Evolutionary conservation across 2,888 invertebrate genomes (phyloP).

Genomic region (Microchrysa polita): DNA sequence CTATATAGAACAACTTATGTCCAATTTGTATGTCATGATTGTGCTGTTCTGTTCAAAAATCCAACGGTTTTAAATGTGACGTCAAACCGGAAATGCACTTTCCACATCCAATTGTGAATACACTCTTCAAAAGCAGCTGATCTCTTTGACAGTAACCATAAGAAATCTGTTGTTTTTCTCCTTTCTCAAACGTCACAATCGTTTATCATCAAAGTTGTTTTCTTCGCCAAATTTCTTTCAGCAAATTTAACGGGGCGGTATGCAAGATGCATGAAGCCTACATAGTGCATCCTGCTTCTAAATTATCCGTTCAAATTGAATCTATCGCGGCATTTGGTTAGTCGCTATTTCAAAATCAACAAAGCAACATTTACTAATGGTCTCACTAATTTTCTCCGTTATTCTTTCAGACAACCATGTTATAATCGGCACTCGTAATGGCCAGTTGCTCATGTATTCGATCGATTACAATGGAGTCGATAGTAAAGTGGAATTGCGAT

Average conservation of each 20-base stretch:
- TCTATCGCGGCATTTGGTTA: slow-evolving; percentile 92
- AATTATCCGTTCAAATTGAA: slow-evolving; percentile 89
- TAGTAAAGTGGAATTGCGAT: slow-evolving; percentile 79
- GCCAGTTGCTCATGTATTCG: slow-evolving; percentile 90
- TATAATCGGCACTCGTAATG: slow-evolving; percentile 91
- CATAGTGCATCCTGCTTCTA: slow-evolving; percentile 81
- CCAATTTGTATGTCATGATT: too few relatives aligned
- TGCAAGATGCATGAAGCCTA: slow-evolving; percentile 76
- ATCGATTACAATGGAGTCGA: slow-evolving; percentile 72
- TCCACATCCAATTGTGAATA: not conserved
- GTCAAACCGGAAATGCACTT: not conserved
- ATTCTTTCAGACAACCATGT: slow-evolving; percentile 79
- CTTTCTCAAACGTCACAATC: too few relatives aligned
- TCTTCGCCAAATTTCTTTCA: not conserved
- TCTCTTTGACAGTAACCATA: too few relatives aligned
- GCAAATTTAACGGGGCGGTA: not conserved
- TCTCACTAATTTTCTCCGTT: not conserved
- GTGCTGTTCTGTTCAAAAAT: too few relatives aligned
- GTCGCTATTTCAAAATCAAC: not conserved
- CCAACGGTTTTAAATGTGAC: too few relatives aligned
- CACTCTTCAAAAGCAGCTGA: not conserved
- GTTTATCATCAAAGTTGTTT: not conserved
- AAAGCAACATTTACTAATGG: slow-evolving; percentile 4
- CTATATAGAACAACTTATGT: too few relatives aligned
- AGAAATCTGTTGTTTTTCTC: too few relatives aligned